Evolutionary conservation across 2,888 invertebrate species (phyloP).

Genomic region (Oscheius sp.): DNA sequence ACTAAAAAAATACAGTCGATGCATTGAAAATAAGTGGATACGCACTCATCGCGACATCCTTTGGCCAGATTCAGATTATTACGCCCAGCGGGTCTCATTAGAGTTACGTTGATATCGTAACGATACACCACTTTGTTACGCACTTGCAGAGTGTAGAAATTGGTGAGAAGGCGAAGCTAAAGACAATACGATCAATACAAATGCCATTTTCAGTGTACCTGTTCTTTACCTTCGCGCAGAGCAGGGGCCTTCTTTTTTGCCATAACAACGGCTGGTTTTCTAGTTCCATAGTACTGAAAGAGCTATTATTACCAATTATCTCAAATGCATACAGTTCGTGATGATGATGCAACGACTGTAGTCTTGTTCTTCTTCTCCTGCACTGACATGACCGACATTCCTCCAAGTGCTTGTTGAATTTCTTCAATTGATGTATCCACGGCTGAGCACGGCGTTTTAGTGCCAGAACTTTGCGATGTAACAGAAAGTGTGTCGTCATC

Average conservation of each 20-base stretch:
- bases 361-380: background rate
- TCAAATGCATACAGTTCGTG: background rate
- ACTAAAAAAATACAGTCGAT: background rate
- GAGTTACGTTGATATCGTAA: conserved; percentile 32
- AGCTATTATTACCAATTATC: background rate
- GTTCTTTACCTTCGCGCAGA: conserved; percentile 16
- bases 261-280: conserved; percentile 25
- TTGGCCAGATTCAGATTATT: conserved; percentile 23
- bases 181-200: background rate
- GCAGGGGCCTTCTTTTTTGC: conserved; percentile 34
- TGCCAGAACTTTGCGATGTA: conserved; percentile 12
- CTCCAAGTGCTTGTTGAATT: conserved; percentile 1
- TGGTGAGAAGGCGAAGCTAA: conserved; percentile 2
- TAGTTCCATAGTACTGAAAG: background rate
- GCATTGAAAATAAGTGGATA: background rate
- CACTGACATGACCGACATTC: conserved; percentile 2
- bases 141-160: conserved; percentile 32
- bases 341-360: background rate
- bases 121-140: conserved; percentile 35
- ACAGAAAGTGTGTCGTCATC: conserved; percentile 16
- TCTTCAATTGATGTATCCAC: background rate
- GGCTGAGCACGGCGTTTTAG: conserved; percentile 4
- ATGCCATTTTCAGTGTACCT: background rate
- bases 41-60: conserved; percentile 28
- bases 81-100: conserved; percentile 16